Evolutionary conservation across 2,113 vertebrate species (phyloP).

Genomic region (Oxyruncus cristatus): DNA sequence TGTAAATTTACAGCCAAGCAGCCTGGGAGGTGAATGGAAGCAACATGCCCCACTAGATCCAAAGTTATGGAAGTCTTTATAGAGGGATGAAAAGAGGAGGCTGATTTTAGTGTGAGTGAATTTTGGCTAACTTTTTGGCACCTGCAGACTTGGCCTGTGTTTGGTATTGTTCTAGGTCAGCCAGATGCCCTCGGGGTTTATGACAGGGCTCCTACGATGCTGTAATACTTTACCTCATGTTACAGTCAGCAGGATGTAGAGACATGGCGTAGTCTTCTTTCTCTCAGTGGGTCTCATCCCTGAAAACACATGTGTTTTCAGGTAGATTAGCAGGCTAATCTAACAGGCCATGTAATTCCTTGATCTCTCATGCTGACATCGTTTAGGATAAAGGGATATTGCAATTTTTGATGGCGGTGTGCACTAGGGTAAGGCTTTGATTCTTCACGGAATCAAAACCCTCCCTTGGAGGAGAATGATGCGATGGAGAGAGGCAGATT

Average conservation of each 20-base stretch:
- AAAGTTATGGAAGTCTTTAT: neutral
- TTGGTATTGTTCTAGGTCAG: neutral
- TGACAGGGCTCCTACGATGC: neutral
- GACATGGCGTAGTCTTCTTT: neutral
- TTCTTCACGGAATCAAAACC: neutral
- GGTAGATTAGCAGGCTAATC: neutral
- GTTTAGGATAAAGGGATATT: neutral
- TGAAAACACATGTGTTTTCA: neutral
- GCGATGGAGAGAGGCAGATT: neutral
- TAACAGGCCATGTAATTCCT: neutral
- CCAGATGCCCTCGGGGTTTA: neutral
- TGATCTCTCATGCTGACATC: neutral
- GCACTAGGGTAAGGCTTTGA: neutral
- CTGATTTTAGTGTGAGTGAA: neutral
- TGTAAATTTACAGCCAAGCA: neutral
- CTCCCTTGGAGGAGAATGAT: neutral
- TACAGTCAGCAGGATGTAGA: neutral
- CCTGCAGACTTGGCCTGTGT: neutral
- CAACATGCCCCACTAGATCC: neutral
- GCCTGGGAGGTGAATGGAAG: neutral
- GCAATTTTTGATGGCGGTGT: neutral
- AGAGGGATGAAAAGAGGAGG: neutral
- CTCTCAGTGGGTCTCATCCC: neutral
- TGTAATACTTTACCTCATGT: neutral
- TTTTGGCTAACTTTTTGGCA: slow-evolving; percentile 9